Evolutionary conservation across 2,888 invertebrate species (phyloP).

Genomic region (Chesias legatella): DNA sequence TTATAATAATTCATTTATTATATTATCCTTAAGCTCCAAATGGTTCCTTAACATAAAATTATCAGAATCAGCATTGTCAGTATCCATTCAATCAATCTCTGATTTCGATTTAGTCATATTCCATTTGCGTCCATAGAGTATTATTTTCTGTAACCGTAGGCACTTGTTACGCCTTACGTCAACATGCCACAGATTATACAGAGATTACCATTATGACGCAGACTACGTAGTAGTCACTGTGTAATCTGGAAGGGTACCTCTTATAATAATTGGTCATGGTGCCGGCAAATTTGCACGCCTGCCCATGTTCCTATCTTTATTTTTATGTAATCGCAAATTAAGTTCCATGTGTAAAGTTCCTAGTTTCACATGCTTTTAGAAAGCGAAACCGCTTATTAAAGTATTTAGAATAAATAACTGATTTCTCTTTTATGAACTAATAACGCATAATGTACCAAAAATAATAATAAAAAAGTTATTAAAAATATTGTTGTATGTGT

Average conservation of each 20-base stretch:
- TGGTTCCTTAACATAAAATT: no score
- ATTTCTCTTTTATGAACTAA: no score
- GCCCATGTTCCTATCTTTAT: slow-evolving; percentile 39
- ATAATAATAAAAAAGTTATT: no score
- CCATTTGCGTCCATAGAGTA: slow-evolving; percentile 39
- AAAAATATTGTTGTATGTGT: no score
- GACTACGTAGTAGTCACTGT: slow-evolving; percentile 5
- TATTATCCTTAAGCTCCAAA: no score
- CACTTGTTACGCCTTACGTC: slow-evolving; percentile 39
- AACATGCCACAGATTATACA: not conserved
- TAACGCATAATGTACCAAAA: no score
- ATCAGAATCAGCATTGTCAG: no score
- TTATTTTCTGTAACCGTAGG: slow-evolving; percentile 30
- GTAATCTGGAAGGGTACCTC: slow-evolving; percentile 28
- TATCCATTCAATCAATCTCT: slow-evolving; percentile 21
- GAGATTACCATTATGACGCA: not conserved
- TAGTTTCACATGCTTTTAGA: not conserved
- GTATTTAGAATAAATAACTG: not conserved
- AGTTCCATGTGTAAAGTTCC: slow-evolving; percentile 11
- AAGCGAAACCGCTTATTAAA: not conserved
- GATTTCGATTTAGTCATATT: slow-evolving; percentile 57
- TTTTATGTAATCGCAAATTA: slow-evolving; percentile 40
- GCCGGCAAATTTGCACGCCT: slow-evolving; percentile 48
- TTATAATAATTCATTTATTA: no score
- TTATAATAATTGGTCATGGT: slow-evolving; percentile 48